Evolutionary conservation across 2,888 invertebrate genomes (phyloP).

Genomic region (Stenoptilia bipunctidactyla): DNA sequence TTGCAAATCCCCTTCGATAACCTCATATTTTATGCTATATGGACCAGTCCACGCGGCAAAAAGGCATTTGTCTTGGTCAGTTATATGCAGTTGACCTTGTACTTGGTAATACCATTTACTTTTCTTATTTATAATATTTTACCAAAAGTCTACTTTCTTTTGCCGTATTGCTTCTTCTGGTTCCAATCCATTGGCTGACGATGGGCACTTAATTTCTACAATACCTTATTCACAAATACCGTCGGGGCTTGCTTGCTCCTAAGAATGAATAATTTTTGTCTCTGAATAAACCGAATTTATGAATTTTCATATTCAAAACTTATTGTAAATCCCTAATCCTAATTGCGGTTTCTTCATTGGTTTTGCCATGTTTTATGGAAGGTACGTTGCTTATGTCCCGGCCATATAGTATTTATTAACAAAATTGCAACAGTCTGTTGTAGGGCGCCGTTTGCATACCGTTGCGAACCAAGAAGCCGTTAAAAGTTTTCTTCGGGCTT

Average conservation of each 20-base stretch:
- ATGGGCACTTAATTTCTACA: slow-evolving; percentile 13
- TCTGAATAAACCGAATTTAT: slow-evolving; percentile 12
- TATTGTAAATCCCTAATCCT: slow-evolving; percentile 3
- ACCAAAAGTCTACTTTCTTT: slow-evolving; percentile 4
- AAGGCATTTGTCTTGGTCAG: background rate
- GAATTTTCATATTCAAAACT: slow-evolving; percentile 8
- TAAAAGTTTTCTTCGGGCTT: slow-evolving; percentile 2
- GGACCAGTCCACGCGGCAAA: background rate
- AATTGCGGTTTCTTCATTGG: slow-evolving; percentile 1
- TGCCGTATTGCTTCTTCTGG: slow-evolving; percentile 6
- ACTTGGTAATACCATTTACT: too few species aligned
- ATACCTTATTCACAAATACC: slow-evolving; percentile 9
- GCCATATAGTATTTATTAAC: slow-evolving; percentile 5
- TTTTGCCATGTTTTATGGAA: slow-evolving; percentile 1
- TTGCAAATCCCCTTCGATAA: background rate
- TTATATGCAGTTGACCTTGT: background rate
- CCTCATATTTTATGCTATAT: background rate
- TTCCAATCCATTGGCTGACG: slow-evolving; percentile 3
- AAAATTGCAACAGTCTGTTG: background rate
- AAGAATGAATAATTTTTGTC: too few species aligned
- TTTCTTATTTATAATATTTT: background rate
- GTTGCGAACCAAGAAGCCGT: slow-evolving; percentile 8
- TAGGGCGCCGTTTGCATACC: slow-evolving; percentile 3
- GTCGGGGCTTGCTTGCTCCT: slow-evolving; percentile 13
- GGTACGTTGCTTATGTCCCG: background rate